These are phyloP conservation scores for Chascanopsetta lugubris DNA, from an alignment of 2,113 vertebrate genomes.

Conservation along the genomic window DNA sequence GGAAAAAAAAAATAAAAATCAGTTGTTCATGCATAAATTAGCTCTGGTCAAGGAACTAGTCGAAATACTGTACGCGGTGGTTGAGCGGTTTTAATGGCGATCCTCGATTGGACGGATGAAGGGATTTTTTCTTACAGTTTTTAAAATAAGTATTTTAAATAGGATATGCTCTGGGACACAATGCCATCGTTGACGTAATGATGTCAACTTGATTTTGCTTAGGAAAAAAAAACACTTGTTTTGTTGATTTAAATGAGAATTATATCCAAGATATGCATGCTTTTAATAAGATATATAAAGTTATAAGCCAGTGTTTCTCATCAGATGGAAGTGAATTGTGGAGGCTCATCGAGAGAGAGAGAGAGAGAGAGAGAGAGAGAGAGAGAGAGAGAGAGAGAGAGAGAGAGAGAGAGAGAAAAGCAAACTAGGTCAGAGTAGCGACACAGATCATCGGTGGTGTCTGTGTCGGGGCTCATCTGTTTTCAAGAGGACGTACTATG, in stretches of 20 bases:
- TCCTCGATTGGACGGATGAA: constrained; percentile 60
- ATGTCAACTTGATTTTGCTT: constrained; percentile 67
- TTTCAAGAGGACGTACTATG: constrained; percentile 67
- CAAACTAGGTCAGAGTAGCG: constrained; percentile 28
- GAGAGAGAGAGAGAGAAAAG: constrained; percentile 36
- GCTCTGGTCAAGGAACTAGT: constrained; percentile 42
- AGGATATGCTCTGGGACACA: constrained; percentile 76
- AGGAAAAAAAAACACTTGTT: constrained; percentile 61
- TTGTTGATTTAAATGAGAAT: constrained; percentile 67
- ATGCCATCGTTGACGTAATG: constrained; percentile 72
- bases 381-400: too few relatives aligned
- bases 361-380: too few relatives aligned
- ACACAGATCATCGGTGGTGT: constrained; percentile 48
- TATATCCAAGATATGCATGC: constrained; percentile 83
- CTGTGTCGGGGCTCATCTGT: constrained; percentile 60
- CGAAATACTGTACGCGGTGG: constrained; percentile 56
- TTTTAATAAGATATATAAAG: constrained; percentile 76
- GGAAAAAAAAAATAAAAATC: constrained; percentile 32
- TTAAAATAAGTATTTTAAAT: constrained; percentile 74
- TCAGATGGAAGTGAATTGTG: constrained; percentile 45
- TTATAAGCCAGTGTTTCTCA: constrained; percentile 68
- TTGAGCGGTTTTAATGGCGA: constrained; percentile 38
- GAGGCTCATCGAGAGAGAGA: too few relatives aligned
- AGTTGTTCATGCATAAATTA: constrained; percentile 36
- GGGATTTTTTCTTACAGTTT: constrained; percentile 69